A percentile compares a stretch with the other conserved stretches of the same genome.
These are phyloP conservation scores for Tetranychus urticae DNA, from an alignment of 1,140 invertebrate genomes.

Conservation along the genomic window DNA sequence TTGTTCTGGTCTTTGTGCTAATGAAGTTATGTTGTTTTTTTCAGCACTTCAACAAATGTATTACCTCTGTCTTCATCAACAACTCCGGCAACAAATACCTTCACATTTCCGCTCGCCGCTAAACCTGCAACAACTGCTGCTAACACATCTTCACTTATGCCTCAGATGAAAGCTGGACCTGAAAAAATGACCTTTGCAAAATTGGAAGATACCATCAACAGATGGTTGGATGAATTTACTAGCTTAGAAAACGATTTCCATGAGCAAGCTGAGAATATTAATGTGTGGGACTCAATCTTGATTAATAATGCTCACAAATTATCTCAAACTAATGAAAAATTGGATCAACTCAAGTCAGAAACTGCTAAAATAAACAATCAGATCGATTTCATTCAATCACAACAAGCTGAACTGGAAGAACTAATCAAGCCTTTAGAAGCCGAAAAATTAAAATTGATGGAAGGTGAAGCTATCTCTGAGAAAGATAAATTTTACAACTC, in stretches of 20 bases:
- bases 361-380: slow-evolving; percentile 66
- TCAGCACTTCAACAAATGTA: too few species aligned
- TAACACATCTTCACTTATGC: slow-evolving; percentile 19
- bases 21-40: too few species aligned
- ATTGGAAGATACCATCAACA: slow-evolving; percentile 76
- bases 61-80: too few species aligned
- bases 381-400: slow-evolving; percentile 72
- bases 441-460: neutral
- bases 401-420: slow-evolving; percentile 76
- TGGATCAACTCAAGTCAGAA: slow-evolving; percentile 61
- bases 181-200: slow-evolving; percentile 52
- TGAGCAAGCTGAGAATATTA: slow-evolving; percentile 77
- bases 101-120: neutral
- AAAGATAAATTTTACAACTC: slow-evolving; percentile 32
- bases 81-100: too few species aligned
- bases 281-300: slow-evolving; percentile 73
- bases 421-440: slow-evolving; percentile 59
- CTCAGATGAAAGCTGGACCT: slow-evolving; percentile 7
- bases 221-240: slow-evolving; percentile 78
- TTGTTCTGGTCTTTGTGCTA: too few species aligned
- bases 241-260: slow-evolving; percentile 81
- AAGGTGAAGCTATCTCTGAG: neutral
- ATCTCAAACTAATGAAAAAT: slow-evolving; percentile 50
- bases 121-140: slow-evolving; percentile 16
- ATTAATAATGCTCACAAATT: slow-evolving; percentile 58